These are phyloP conservation scores for Cenopis cana DNA, from an alignment of 2,888 invertebrate genomes.

Conservation along the genomic window DNA sequence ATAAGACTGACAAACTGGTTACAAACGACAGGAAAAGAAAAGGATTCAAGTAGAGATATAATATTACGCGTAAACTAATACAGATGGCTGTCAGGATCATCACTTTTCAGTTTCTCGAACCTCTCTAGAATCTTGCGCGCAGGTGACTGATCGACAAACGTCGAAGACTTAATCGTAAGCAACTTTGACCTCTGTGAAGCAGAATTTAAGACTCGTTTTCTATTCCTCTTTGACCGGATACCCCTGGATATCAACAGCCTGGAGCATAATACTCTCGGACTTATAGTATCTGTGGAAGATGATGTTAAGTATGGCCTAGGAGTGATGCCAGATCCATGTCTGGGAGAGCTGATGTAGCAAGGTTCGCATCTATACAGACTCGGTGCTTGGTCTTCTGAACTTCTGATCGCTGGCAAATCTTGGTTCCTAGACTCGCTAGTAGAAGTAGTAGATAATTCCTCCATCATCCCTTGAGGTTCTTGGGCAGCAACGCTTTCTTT, in stretches of 20 bases:
- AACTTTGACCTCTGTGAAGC: constrained; percentile 52
- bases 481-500: constrained; percentile 62
- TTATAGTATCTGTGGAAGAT: constrained; percentile 60
- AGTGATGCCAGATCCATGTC: constrained; percentile 60
- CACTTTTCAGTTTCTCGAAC: constrained; percentile 63
- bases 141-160: constrained; percentile 57
- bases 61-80: background rate
- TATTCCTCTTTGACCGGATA: constrained; percentile 54
- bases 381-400: constrained; percentile 51
- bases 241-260: constrained; percentile 60
- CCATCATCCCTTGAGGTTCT: constrained; percentile 65
- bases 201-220: constrained; percentile 27
- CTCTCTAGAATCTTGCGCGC: constrained; percentile 68
- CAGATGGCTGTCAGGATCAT: constrained; percentile 51
- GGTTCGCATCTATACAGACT: constrained; percentile 65
- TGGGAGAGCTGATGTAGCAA: constrained; percentile 67
- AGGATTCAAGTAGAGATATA: background rate
- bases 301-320: constrained; percentile 58
- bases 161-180: constrained; percentile 61
- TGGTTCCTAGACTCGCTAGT: constrained; percentile 51
- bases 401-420: constrained; percentile 62
- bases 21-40: background rate
- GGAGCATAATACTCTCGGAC: constrained; percentile 67
- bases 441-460: constrained; percentile 46
- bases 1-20: background rate